phyloP scores from a whole-genome alignment of 53 echinoderm and acorn worm species.

The Actinopyga echinites region DNA sequence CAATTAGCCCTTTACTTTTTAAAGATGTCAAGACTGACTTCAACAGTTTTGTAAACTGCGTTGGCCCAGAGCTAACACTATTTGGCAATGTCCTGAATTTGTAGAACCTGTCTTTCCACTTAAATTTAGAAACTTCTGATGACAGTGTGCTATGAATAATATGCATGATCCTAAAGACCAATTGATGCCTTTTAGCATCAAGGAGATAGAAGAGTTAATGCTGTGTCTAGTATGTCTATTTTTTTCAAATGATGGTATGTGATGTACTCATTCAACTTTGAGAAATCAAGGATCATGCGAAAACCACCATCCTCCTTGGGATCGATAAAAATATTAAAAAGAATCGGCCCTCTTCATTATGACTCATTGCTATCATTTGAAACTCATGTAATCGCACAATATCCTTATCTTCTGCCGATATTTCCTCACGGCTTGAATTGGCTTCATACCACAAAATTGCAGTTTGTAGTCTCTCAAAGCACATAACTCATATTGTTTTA shows the following conservation, averaged over 20 bases:
- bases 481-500: no score
- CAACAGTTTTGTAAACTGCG: constrained; percentile 54
- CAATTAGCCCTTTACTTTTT: constrained; percentile 14
- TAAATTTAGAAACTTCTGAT: constrained; percentile 39
- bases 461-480: no score
- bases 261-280: constrained; percentile 3
- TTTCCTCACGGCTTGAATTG: background rate
- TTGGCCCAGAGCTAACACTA: constrained; percentile 43
- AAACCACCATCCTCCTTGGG: constrained; percentile 41
- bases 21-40: constrained; percentile 40
- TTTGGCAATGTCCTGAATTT: constrained; percentile 51
- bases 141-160: constrained; percentile 42
- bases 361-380: background rate
- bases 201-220: background rate
- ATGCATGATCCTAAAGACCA: constrained; percentile 63
- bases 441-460: no score
- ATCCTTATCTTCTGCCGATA: background rate
- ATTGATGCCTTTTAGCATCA: constrained; percentile 62
- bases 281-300: constrained; percentile 38
- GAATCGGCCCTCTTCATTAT: background rate
- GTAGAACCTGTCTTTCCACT: constrained; percentile 36
- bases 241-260: constrained; percentile 24
- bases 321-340: constrained; percentile 28
- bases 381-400: background rate
- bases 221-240: constrained; percentile 34